These are phyloP conservation scores for Sceloporus tristichus DNA, from an alignment of 2,113 vertebrate species.

Conservation along the genomic window DNA sequence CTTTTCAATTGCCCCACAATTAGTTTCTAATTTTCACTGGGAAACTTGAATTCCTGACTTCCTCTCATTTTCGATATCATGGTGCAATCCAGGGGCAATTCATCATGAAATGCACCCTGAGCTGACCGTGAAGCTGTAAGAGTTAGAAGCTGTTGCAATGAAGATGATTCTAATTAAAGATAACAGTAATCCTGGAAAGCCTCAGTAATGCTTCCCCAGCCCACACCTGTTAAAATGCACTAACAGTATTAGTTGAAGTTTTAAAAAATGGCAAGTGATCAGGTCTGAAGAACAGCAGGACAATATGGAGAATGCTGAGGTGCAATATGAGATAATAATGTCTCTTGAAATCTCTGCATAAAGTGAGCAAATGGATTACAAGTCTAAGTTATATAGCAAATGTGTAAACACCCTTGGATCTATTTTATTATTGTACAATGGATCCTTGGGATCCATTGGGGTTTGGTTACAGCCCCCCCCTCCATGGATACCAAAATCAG, in stretches of 20 bases:
- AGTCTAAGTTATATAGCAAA: no score
- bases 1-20: neutral
- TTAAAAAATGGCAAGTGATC: no score
- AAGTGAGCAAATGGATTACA: neutral
- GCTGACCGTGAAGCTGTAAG: neutral
- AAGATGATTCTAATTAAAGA: neutral
- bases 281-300: neutral
- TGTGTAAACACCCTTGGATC: neutral
- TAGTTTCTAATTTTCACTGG: neutral
- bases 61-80: neutral
- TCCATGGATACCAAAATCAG: no score
- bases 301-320: neutral
- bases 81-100: neutral
- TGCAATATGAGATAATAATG: neutral
- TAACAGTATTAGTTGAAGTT: no score
- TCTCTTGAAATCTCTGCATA: no score
- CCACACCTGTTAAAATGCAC: neutral
- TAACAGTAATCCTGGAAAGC: neutral
- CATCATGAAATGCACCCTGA: neutral
- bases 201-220: constrained; percentile 9
- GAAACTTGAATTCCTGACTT: neutral
- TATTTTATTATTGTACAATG: neutral
- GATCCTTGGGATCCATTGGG: no score
- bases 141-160: neutral
- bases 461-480: no score